These are phyloP conservation scores for Eilema griseolum DNA, from an alignment of 2,888 invertebrate genomes.

Conservation along the genomic window DNA sequence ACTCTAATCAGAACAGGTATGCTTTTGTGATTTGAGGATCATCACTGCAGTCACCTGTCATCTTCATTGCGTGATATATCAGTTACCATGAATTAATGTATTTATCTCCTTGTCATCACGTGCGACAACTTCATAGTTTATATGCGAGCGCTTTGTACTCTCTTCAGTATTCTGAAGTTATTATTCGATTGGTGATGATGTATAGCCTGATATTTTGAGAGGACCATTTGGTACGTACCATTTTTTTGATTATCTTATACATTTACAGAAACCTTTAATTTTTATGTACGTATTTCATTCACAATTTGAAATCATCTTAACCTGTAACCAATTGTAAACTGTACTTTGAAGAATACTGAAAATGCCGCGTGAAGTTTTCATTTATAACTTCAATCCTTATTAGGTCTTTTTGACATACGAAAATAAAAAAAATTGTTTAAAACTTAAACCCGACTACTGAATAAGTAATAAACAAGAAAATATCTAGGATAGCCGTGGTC, in stretches of 20 bases:
- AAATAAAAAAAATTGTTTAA: no score
- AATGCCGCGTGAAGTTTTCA: no score
- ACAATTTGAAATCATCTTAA: neutral
- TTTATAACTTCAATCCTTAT: neutral
- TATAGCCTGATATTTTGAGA: slow-evolving; percentile 25
- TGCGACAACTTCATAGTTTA: slow-evolving; percentile 47
- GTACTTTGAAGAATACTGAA: no score
- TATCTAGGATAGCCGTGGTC: no score
- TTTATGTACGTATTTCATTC: neutral
- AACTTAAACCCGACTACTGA: no score
- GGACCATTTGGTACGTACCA: slow-evolving; percentile 35
- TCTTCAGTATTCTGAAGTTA: slow-evolving; percentile 43
- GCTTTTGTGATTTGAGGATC: slow-evolving; percentile 69
- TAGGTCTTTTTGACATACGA: neutral
- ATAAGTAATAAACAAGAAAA: no score
- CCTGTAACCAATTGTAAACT: no score
- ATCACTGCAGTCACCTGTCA: slow-evolving; percentile 51
- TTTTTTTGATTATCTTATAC: neutral
- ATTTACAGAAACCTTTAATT: neutral
- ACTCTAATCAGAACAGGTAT: slow-evolving; percentile 72
- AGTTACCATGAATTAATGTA: slow-evolving; percentile 60
- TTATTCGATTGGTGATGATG: slow-evolving; percentile 52
- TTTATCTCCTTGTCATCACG: slow-evolving; percentile 51
- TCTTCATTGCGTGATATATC: slow-evolving; percentile 55
- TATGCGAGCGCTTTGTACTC: slow-evolving; percentile 45